Conservation (phyloP, 2,797 vertebrate species). For the Lycodopsis pacificus region DNA sequence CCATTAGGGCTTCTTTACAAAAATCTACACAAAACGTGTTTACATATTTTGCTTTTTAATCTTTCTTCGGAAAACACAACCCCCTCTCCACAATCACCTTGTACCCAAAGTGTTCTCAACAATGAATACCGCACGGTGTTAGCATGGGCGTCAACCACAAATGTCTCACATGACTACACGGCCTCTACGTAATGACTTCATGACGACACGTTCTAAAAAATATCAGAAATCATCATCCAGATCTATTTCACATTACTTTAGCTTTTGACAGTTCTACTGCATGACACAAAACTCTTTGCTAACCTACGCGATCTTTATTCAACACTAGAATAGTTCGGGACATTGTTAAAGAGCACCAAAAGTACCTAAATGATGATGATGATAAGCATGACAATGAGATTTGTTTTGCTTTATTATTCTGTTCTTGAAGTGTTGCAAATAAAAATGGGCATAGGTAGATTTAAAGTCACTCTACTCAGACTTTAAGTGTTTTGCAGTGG, state of each 20-base stretch:
- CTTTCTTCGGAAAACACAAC: neutral
- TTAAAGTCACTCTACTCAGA: constrained; percentile 60
- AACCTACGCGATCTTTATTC: constrained; percentile 48
- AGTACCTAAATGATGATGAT: constrained; percentile 50
- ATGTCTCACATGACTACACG: constrained; percentile 63
- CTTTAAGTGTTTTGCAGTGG: constrained; percentile 47
- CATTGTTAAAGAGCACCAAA: constrained; percentile 66
- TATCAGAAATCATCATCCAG: constrained; percentile 23
- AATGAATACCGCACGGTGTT: constrained; percentile 55
- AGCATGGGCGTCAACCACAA: constrained; percentile 50
- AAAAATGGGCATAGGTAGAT: constrained; percentile 49
- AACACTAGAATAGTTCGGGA: constrained; percentile 57
- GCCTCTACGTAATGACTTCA: constrained; percentile 52
- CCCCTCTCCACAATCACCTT: neutral
- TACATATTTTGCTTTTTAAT: constrained; percentile 15
- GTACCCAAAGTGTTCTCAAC: constrained; percentile 43
- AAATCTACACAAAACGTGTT: constrained; percentile 52
- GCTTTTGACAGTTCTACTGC: constrained; percentile 30
- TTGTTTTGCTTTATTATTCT: neutral
- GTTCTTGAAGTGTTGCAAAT: constrained; percentile 18
- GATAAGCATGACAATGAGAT: constrained; percentile 24
- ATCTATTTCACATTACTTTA: constrained; percentile 47
- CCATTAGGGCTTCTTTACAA: constrained; percentile 39
- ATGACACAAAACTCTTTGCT: constrained; percentile 53
- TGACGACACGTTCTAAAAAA: constrained; percentile 50